Percentiles rank a stretch among this genome's conserved stretches.
Evolutionary conservation across 1,140 invertebrate genomes (phyloP).

Genomic region (Galleria mellonella): DNA sequence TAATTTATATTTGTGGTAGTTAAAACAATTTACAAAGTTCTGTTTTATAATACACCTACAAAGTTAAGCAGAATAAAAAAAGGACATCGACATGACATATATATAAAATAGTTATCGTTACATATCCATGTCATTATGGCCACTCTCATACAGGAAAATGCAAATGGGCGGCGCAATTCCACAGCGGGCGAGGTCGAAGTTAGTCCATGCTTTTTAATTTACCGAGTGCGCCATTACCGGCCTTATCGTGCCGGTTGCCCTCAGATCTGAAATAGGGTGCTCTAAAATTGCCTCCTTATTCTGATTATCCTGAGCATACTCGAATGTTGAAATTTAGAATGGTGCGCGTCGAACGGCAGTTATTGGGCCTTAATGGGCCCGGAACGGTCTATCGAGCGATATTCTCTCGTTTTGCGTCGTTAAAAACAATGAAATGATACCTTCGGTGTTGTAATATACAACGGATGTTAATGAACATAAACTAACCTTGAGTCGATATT

Average conservation of each 20-base stretch:
- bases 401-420: constrained; percentile 18
- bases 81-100: neutral
- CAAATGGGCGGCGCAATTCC: constrained; percentile 32
- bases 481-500: too few relatives aligned
- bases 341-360: constrained; percentile 15
- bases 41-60: neutral
- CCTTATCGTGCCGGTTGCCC: constrained; percentile 28
- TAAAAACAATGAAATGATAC: constrained; percentile 33
- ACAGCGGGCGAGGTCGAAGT: constrained; percentile 20
- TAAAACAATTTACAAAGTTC: too few relatives aligned
- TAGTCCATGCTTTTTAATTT: constrained; percentile 44
- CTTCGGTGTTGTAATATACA: too few relatives aligned
- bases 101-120: constrained; percentile 5
- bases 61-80: neutral
- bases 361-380: constrained; percentile 19
- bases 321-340: constrained; percentile 17
- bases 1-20: too few relatives aligned
- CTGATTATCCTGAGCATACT: constrained; percentile 24
- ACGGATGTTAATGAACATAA: too few relatives aligned
- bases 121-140: constrained; percentile 7
- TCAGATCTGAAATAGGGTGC: constrained; percentile 36
- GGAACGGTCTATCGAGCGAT: constrained; percentile 18
- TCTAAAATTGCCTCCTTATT: constrained; percentile 34
- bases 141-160: constrained; percentile 27
- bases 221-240: constrained; percentile 37